Conservation (phyloP, 92 coral and sea anemone genomes). For the Blastomussa wellsi region DNA sequence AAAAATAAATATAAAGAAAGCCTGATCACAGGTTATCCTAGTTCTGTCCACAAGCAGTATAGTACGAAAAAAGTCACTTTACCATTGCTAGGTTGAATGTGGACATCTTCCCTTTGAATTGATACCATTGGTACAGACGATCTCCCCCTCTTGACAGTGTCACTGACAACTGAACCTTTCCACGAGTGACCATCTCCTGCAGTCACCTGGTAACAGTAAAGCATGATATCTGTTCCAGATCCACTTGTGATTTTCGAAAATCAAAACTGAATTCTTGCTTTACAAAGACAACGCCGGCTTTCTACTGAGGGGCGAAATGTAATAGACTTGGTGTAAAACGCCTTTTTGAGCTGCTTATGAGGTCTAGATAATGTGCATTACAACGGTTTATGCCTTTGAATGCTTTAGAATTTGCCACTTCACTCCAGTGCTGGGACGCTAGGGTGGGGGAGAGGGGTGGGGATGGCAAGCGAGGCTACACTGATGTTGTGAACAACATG, state of each 20-base stretch:
- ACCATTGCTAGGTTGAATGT: neutral
- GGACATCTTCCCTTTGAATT: slow-evolving; percentile 6
- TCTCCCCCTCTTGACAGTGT: slow-evolving; percentile 55
- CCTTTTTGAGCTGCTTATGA: neutral
- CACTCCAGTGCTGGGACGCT: too few species aligned
- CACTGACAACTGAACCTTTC: slow-evolving; percentile 78
- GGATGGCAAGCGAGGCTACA: too few species aligned
- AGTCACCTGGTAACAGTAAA: slow-evolving; percentile 36
- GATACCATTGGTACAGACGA: slow-evolving; percentile 26
- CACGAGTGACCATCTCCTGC: slow-evolving; percentile 62
- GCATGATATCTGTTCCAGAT: neutral
- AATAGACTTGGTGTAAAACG: too few species aligned
- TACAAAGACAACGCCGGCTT: too few species aligned
- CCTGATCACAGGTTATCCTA: too few species aligned
- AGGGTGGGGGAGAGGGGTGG: too few species aligned
- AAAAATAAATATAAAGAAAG: too few species aligned
- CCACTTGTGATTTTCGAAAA: too few species aligned
- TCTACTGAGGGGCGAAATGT: too few species aligned
- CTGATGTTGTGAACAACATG: too few species aligned
- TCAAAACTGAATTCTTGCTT: too few species aligned
- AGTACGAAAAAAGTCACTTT: neutral
- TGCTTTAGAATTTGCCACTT: neutral
- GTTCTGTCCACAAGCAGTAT: neutral
- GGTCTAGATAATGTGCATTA: neutral
- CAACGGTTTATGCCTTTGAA: neutral